Percentiles rank a stretch among this genome's conserved stretches.
These are phyloP conservation scores for Andrena dorsata DNA, from an alignment of 2,888 invertebrate genomes.

Conservation along the genomic window DNA sequence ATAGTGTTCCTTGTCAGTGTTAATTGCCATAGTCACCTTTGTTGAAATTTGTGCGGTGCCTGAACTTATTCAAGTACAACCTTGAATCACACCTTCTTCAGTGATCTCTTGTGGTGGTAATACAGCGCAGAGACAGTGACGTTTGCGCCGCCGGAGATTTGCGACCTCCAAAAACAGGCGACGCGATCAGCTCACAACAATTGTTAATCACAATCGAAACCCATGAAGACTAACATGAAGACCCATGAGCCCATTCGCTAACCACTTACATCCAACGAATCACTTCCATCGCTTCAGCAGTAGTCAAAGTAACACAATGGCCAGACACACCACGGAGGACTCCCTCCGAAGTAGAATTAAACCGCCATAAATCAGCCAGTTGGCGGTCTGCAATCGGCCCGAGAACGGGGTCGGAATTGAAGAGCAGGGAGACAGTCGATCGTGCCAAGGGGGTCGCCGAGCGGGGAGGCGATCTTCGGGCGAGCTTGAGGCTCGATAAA, in stretches of 20 bases:
- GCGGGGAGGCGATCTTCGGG: neutral
- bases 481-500: constrained; percentile 66
- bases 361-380: constrained; percentile 40
- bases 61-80: too few relatives aligned
- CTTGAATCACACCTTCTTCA: too few relatives aligned
- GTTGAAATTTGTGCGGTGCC: too few relatives aligned
- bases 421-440: constrained; percentile 43
- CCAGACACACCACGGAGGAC: neutral
- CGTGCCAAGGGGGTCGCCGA: constrained; percentile 45
- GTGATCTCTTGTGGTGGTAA: too few relatives aligned
- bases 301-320: neutral
- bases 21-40: too few relatives aligned
- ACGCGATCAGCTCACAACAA: too few relatives aligned
- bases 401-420: constrained; percentile 37
- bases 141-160: too few relatives aligned
- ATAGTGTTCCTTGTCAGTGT: too few relatives aligned
- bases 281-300: neutral
- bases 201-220: neutral
- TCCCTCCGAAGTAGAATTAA: constrained; percentile 21
- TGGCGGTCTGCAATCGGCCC: constrained; percentile 42
- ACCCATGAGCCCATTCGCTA: neutral
- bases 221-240: neutral
- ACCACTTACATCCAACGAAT: neutral
- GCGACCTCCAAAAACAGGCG: too few relatives aligned
- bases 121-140: too few relatives aligned